Conservation (phyloP, 2,888 invertebrate species). For the Macrophya alboannulata region DNA sequence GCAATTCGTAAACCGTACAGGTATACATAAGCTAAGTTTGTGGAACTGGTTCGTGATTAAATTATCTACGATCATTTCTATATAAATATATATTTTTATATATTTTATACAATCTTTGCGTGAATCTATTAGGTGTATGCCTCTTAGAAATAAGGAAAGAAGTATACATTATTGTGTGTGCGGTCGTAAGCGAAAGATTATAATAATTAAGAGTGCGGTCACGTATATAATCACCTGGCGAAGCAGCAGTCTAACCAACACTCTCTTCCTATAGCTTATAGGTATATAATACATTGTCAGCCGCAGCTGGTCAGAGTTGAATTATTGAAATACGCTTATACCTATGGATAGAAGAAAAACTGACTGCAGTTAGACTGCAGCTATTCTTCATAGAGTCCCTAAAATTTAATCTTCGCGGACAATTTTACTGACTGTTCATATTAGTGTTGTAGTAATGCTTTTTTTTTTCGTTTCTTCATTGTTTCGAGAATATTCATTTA, state of each 20-base stretch:
- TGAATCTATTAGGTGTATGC: neutral
- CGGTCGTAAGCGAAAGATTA: neutral
- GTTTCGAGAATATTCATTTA: neutral
- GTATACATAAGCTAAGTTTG: neutral
- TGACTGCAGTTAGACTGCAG: neutral
- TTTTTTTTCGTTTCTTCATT: neutral
- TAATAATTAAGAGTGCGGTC: slow-evolving; percentile 18
- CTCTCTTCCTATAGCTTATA: neutral
- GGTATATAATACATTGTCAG: neutral
- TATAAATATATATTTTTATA: neutral
- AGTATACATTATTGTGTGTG: neutral
- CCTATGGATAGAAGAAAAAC: neutral
- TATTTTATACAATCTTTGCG: neutral
- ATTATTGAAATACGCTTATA: slow-evolving; percentile 9
- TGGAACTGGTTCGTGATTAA: neutral
- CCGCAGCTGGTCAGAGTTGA: neutral
- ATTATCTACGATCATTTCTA: neutral
- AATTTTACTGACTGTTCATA: neutral
- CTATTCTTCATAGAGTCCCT: neutral
- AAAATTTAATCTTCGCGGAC: neutral
- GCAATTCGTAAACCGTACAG: neutral
- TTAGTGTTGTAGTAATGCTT: neutral
- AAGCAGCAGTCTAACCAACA: neutral
- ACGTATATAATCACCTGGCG: neutral
- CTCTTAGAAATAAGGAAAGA: neutral